Evolutionary conservation across 2,888 invertebrate species (phyloP).

Genomic region (Chloromyia formosa): DNA sequence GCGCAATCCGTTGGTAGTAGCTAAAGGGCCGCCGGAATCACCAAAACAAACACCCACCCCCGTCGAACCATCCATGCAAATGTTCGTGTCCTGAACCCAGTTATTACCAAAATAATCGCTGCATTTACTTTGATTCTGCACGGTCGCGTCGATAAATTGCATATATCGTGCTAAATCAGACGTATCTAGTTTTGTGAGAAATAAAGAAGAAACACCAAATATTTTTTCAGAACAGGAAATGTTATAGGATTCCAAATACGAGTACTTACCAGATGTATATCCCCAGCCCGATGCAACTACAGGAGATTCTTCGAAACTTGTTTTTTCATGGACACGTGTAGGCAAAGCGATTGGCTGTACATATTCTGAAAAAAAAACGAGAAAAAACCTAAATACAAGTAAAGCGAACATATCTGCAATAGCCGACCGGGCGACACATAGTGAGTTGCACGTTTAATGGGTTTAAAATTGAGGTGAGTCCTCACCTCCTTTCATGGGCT

Average conservation of each 20-base stretch:
- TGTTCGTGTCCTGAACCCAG: conserved; percentile 9
- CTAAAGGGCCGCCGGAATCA: conserved; percentile 44
- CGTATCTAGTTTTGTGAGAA: background rate
- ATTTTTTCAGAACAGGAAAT: too few relatives aligned
- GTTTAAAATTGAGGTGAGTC: too few relatives aligned
- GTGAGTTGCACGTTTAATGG: too few relatives aligned
- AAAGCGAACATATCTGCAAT: too few relatives aligned
- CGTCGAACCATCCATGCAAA: conserved; percentile 36
- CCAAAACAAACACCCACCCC: conserved; percentile 32
- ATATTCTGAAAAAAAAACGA: background rate
- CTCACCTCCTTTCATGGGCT: too few relatives aligned
- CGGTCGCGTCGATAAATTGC: conserved; percentile 6
- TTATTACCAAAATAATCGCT: background rate
- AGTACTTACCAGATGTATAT: conserved; percentile 6
- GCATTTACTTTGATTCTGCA: background rate
- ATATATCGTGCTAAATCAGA: background rate
- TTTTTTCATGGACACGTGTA: background rate
- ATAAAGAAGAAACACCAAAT: background rate
- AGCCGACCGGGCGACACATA: too few relatives aligned
- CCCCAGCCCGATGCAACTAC: conserved; percentile 25
- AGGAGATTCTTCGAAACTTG: conserved; percentile 2
- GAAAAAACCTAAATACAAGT: too few relatives aligned
- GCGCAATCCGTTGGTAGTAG: background rate
- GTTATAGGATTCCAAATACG: too few relatives aligned
- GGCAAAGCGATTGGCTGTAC: conserved; percentile 18